Evolutionary conservation across 1,140 invertebrate genomes (phyloP).

Genomic region (Octopus bimaculoides): DNA sequence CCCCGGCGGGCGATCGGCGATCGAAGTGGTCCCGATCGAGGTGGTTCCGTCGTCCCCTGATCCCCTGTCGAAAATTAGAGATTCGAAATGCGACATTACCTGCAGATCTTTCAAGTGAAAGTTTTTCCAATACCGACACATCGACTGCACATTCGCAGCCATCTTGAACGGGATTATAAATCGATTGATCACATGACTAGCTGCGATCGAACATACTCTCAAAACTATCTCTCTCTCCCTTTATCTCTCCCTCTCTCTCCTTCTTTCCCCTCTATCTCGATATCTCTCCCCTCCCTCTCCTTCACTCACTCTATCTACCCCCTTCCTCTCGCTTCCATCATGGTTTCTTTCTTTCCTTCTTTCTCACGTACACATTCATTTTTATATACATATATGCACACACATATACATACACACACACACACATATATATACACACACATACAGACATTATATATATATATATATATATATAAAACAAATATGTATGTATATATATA

Average conservation of each 20-base stretch:
- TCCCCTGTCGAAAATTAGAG: not conserved
- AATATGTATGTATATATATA: no score
- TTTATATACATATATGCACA: no score
- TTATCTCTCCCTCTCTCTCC: not conserved
- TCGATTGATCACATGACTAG: conserved; percentile 58
- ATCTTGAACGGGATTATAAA: conserved; percentile 57
- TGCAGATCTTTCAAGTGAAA: conserved; percentile 60
- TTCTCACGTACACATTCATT: no score
- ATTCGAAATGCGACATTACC: conserved; percentile 45
- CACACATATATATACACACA: no score
- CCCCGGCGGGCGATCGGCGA: not conserved
- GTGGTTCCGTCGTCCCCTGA: no score
- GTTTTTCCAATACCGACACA: conserved; percentile 60
- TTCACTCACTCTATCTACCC: not conserved
- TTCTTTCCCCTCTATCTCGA: not conserved
- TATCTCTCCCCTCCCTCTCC: not conserved
- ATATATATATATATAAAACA: no score
- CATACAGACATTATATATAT: no score
- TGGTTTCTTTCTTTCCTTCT: no score
- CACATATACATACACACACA: no score
- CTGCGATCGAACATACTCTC: conserved; percentile 35
- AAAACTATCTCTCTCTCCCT: conserved; percentile 5
- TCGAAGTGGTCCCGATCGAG: no score
- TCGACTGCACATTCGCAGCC: conserved; percentile 60
- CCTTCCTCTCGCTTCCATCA: not conserved